phyloP scores from a whole-genome alignment of 2,888 invertebrate genomes.

The Chymomyza amoena region DNA sequence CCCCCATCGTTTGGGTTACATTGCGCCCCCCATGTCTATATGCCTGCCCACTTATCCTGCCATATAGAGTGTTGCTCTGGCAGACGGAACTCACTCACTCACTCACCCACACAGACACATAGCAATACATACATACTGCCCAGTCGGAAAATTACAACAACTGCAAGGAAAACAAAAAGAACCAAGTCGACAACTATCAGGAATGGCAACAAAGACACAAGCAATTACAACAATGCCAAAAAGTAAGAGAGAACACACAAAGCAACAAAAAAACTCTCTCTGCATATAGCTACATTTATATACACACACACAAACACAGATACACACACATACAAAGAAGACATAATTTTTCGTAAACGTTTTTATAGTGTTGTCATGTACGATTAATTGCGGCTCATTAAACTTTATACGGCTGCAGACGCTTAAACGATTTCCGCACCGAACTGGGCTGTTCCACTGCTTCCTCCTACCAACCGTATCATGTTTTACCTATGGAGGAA shows the following conservation, averaged over 20 bases:
- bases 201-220: slow-evolving; percentile 43
- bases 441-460: slow-evolving; percentile 3
- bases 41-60: neutral
- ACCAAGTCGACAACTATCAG: slow-evolving; percentile 15
- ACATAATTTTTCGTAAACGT: slow-evolving; percentile 69
- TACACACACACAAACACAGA: neutral
- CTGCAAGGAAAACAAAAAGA: slow-evolving; percentile 4
- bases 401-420: slow-evolving; percentile 75
- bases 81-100: neutral
- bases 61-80: neutral
- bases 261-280: neutral
- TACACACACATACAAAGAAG: slow-evolving; percentile 15
- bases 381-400: slow-evolving; percentile 79
- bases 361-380: slow-evolving; percentile 76
- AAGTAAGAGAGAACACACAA: slow-evolving; percentile 14
- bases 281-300: neutral
- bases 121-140: slow-evolving; percentile 18
- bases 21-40: neutral
- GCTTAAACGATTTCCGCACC: slow-evolving; percentile 51
- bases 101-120: neutral
- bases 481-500: slow-evolving; percentile 12
- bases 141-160: slow-evolving; percentile 22
- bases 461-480: neutral
- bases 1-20: neutral
- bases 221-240: slow-evolving; percentile 43